Percentiles rank a stretch among this genome's conserved stretches.
These are phyloP conservation scores for Dromiciops gliroides DNA, from an alignment of 2,113 vertebrate species.

Conservation along the genomic window DNA sequence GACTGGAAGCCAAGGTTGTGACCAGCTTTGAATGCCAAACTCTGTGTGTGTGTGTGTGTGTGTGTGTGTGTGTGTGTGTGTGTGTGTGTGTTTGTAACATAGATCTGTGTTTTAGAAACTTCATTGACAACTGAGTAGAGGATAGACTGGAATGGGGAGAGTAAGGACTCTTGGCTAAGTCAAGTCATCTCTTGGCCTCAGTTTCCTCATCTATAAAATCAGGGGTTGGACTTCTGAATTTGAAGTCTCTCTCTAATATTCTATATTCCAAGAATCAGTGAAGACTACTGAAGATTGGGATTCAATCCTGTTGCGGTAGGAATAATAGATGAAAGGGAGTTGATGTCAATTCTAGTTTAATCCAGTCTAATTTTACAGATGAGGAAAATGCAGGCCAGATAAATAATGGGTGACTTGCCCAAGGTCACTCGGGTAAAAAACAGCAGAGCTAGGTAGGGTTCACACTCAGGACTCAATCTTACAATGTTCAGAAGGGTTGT, in stretches of 20 bases:
- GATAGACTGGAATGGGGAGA: not conserved
- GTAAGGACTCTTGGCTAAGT: not conserved
- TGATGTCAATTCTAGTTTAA: not conserved
- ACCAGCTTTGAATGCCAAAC: not conserved
- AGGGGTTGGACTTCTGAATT: not conserved
- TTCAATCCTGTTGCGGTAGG: not conserved
- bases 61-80: too few relatives aligned
- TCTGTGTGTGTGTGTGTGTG: too few relatives aligned
- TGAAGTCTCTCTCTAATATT: not conserved
- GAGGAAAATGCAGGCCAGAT: not conserved
- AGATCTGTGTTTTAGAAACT: not conserved
- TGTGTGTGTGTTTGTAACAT: not conserved
- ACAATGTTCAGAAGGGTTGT: not conserved
- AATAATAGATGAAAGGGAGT: not conserved
- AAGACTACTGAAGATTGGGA: not conserved
- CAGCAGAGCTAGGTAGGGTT: not conserved
- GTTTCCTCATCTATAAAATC: not conserved
- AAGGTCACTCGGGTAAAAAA: not conserved
- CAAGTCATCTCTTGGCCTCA: not conserved
- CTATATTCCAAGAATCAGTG: not conserved
- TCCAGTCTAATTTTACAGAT: not conserved
- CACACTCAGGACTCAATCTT: not conserved
- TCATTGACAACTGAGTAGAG: not conserved
- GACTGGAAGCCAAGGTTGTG: not conserved
- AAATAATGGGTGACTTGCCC: not conserved